phyloP scores from a whole-genome alignment of 1,140 invertebrate species.

The Meloidogyne floridensis region DNA sequence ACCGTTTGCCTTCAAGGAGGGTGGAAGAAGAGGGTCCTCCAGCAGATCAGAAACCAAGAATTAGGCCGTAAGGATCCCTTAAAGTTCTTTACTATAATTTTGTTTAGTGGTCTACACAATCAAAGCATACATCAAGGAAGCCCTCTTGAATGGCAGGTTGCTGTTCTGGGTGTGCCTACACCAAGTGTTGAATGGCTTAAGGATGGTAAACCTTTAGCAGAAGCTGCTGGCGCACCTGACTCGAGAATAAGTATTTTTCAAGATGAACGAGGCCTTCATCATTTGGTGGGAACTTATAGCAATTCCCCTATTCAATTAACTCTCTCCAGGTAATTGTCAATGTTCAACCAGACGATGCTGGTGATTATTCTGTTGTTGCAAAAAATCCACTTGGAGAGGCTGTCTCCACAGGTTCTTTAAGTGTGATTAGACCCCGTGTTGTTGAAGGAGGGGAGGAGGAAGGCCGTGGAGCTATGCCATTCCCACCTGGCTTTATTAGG shows the following conservation, averaged over 20 bases:
- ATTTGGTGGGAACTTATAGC: constrained; percentile 46
- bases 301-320: not conserved
- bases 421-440: constrained; percentile 55
- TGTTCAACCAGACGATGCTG: constrained; percentile 60
- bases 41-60: constrained; percentile 61
- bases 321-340: constrained; percentile 37
- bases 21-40: constrained; percentile 46
- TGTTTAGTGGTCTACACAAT: constrained; percentile 56
- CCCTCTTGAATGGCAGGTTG: constrained; percentile 50
- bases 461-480: constrained; percentile 56
- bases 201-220: constrained; percentile 57
- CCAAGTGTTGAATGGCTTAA: constrained; percentile 65
- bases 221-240: constrained; percentile 54
- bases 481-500: constrained; percentile 65
- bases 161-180: constrained; percentile 57
- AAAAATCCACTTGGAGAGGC: constrained; percentile 62
- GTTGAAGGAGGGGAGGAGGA: constrained; percentile 44
- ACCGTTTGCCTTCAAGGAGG: constrained; percentile 23
- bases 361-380: constrained; percentile 60
- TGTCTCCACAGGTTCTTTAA: constrained; percentile 55
- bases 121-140: constrained; percentile 60
- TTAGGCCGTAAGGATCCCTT: constrained; percentile 39
- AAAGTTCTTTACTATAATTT: not conserved
- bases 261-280: constrained; percentile 63
- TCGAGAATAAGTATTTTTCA: constrained; percentile 63